Conservation (phyloP, 2,888 invertebrate species). For the Epinotia nisella region DNA sequence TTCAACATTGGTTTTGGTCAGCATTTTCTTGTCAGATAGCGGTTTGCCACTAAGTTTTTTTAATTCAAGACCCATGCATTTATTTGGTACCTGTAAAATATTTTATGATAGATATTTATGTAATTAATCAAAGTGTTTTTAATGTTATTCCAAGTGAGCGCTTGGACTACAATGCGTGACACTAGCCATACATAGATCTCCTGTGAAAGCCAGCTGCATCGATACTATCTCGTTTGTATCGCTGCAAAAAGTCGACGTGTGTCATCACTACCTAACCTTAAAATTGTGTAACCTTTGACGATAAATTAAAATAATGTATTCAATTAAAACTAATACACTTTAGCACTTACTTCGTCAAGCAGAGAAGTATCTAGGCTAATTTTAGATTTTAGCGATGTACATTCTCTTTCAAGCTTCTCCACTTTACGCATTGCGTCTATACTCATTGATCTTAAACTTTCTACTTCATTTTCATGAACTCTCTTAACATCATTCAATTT, state of each 20-base stretch:
- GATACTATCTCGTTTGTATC: no score
- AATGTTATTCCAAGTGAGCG: no score
- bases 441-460: slow-evolving; percentile 76
- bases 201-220: no score
- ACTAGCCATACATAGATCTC: no score
- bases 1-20: slow-evolving; percentile 73
- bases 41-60: slow-evolving; percentile 57
- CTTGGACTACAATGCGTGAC: no score
- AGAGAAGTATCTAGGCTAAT: slow-evolving; percentile 49
- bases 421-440: slow-evolving; percentile 77
- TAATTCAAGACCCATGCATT: slow-evolving; percentile 53
- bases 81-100: slow-evolving; percentile 62
- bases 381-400: slow-evolving; percentile 62
- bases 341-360: slow-evolving; percentile 60
- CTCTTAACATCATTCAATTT: slow-evolving; percentile 75
- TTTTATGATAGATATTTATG: not conserved
- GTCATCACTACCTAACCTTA: no score
- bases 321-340: not conserved
- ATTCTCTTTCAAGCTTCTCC: slow-evolving; percentile 74
- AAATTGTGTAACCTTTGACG: no score
- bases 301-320: no score
- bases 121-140: no score
- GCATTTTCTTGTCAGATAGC: slow-evolving; percentile 57
- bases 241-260: no score
- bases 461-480: slow-evolving; percentile 81